phyloP scores from a whole-genome alignment of 2,888 invertebrate species.

The Rotaria magnacalcarata region DNA sequence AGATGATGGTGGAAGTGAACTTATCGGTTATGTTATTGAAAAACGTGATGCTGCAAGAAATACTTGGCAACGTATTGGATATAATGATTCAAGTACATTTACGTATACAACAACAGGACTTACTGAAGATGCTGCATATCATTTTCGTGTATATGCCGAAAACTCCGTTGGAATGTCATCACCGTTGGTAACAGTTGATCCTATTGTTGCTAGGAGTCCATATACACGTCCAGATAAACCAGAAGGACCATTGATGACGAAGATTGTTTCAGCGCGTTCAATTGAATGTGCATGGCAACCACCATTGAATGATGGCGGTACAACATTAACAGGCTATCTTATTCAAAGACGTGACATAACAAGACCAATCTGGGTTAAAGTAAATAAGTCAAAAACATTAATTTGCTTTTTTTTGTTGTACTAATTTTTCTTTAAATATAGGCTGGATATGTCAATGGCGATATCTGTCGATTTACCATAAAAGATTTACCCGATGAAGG shows the following conservation, averaged over 20 bases:
- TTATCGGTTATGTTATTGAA: constrained; percentile 43
- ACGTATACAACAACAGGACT: background rate
- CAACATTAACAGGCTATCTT: constrained; percentile 43
- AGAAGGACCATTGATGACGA: constrained; percentile 35
- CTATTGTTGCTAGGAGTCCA: constrained; percentile 42
- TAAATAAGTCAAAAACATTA: background rate
- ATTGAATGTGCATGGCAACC: constrained; percentile 35
- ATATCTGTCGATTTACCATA: constrained; percentile 7
- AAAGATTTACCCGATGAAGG: constrained; percentile 43
- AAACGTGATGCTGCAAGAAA: constrained; percentile 36
- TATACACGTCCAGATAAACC: constrained; percentile 39
- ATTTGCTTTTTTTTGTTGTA: background rate
- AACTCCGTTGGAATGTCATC: constrained; percentile 36
- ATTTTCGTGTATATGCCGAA: constrained; percentile 42
- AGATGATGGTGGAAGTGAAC: constrained; percentile 33
- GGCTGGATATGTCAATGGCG: constrained; percentile 39
- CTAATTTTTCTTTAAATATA: background rate
- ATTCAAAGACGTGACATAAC: constrained; percentile 38
- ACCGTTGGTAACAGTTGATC: constrained; percentile 35
- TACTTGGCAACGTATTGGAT: constrained; percentile 39
- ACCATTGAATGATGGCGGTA: constrained; percentile 39
- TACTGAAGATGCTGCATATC: constrained; percentile 38
- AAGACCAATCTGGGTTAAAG: constrained; percentile 44
- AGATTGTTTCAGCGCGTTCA: constrained; percentile 14
- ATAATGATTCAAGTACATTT: constrained; percentile 39